Evolutionary conservation across 1,140 invertebrate genomes (phyloP).

Genomic region (Coelopa frigida): DNA sequence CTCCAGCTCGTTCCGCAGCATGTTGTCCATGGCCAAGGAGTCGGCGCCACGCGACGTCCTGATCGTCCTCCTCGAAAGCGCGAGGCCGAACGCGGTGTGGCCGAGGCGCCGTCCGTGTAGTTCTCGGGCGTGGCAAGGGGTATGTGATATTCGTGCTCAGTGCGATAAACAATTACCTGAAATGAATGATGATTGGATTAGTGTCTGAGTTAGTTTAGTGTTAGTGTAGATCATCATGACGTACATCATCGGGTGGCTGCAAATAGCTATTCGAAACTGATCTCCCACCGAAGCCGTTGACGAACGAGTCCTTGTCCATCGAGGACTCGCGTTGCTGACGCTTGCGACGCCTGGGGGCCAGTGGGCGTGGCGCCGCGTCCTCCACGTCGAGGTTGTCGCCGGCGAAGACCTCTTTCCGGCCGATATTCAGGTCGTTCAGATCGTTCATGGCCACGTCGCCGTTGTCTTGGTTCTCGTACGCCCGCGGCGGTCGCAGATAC

Average conservation of each 20-base stretch:
- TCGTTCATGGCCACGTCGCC: constrained; percentile 1
- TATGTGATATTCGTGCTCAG: constrained; percentile 56
- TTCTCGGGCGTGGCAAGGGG: constrained; percentile 41
- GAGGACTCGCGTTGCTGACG: constrained; percentile 40
- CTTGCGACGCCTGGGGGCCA: constrained; percentile 39
- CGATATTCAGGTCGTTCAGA: constrained; percentile 28
- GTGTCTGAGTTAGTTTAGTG: too few relatives aligned
- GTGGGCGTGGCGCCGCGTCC: constrained; percentile 15
- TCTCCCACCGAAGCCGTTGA: constrained; percentile 43
- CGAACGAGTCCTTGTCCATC: constrained; percentile 45
- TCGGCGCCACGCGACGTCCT: constrained; percentile 64
- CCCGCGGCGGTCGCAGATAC: constrained; percentile 31
- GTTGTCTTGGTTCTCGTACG: constrained; percentile 9
- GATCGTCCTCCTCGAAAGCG: constrained; percentile 60
- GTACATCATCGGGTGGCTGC: constrained; percentile 42
- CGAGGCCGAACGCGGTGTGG: constrained; percentile 32
- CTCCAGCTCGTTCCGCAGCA: constrained; percentile 24
- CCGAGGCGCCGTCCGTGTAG: constrained; percentile 45
- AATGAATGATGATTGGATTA: neutral
- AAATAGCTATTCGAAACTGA: constrained; percentile 44
- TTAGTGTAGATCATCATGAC: constrained; percentile 12
- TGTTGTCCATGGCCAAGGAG: constrained; percentile 50
- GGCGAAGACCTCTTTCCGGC: constrained; percentile 14
- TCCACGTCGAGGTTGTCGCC: constrained; percentile 9
- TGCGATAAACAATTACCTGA: constrained; percentile 55